Base-by-base conservation (phyloP, 2,113 vertebrate species). In the Pontoporia blainvillei region DNA sequence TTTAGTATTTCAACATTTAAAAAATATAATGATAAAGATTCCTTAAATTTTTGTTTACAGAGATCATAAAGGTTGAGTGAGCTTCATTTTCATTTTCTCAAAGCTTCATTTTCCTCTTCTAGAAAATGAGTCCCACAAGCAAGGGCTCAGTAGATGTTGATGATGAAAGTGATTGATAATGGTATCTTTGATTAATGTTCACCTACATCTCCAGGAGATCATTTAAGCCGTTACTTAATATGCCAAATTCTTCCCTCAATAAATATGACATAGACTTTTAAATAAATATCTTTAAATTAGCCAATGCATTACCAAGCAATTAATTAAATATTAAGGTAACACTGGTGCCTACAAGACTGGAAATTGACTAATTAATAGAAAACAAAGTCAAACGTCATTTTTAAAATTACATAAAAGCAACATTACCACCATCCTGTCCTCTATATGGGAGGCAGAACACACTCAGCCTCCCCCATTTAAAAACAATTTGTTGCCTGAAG, bases 271-370 rank as follows among this genome's bases (percentile, higher is more conserved):
- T 8, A 36, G 44, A 78, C 36, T 64, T 92, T 67, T 59, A 75
- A 92, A 67, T n/a, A 39, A 44, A 31, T 57, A 11, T 57, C 71
- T 86, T 76, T 82, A 94, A 92, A 86, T 59, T 17, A 95, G 23
- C 84, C 69, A 36, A 79, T 69, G n/a, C 8, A 46, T 59, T 87
- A 41, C 36, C 75, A 95, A 84, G 36, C 49, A 91, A 93, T 72
- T 52, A 87, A 66, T 79, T 93, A 72, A 88, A 92, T 75, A 91
- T 39, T 49, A 87, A 66, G 46, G 78, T 87, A 95, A 91, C 69
- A 44, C 0, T 29, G 18, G 3, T 81, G 17, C 67, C 61, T 76
- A 25, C 34, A 31, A 54, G 81, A 46, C 7, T 66, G 8, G 52
- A 94, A 82, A 86, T n/a, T 41, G 52, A 76, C 66, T 94, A 85